Percentiles rank a stretch among this genome's conserved stretches.
phyloP scores from a whole-genome alignment of 2,888 invertebrate species.

The Cyaniris semiargus region DNA sequence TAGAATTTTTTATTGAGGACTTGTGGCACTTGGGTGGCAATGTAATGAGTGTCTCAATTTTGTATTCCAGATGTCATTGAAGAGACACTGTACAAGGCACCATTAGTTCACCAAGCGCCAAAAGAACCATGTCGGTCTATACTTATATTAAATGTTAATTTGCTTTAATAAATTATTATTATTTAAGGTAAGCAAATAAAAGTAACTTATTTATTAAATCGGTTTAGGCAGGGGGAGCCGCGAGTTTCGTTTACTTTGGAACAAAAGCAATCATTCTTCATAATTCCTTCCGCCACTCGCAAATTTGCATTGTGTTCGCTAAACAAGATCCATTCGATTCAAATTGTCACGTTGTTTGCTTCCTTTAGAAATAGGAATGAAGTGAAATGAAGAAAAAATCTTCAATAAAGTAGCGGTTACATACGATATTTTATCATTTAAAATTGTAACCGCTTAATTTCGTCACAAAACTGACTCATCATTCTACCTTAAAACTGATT shows the following conservation, averaged over 20 bases:
- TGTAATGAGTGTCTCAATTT: background rate
- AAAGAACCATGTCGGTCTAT: no score
- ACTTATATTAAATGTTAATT: no score
- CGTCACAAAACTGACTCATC: background rate
- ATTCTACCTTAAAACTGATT: background rate
- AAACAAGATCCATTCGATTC: background rate
- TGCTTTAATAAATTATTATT: background rate
- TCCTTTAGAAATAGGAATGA: background rate
- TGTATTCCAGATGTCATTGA: background rate
- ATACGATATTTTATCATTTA: background rate
- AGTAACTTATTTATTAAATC: background rate
- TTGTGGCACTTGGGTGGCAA: background rate
- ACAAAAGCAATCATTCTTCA: background rate
- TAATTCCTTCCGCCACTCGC: background rate
- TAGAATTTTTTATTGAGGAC: background rate
- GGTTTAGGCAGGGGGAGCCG: background rate
- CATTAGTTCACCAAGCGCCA: background rate
- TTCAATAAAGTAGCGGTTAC: no score
- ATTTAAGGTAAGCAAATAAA: background rate
- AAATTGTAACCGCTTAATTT: background rate
- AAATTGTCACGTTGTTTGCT: background rate
- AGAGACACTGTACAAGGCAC: background rate
- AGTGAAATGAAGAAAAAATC: no score
- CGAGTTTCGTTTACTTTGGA: background rate
- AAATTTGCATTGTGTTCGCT: background rate